A percentile compares a stretch with the other conserved stretches of the same genome.
Conservation (phyloP, 2,888 invertebrate species). For the Chymomyza fuscimana region DNA sequence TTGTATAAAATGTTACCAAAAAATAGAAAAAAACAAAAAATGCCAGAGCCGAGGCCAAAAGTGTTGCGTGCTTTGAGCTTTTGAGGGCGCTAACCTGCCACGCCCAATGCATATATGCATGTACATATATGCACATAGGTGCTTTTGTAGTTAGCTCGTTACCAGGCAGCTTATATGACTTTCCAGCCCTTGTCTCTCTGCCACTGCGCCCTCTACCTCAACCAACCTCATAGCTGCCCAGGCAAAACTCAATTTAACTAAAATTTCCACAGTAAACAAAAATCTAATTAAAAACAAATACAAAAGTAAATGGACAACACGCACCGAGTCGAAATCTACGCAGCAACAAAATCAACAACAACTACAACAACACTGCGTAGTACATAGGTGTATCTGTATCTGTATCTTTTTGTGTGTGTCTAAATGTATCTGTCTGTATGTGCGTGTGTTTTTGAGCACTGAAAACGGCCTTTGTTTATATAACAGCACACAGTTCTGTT, state of each 20-base stretch:
- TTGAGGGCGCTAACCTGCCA: neutral
- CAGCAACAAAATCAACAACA: slow-evolving; percentile 22
- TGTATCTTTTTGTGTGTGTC: neutral
- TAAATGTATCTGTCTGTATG: neutral
- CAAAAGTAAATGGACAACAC: slow-evolving; percentile 63
- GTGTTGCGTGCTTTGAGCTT: slow-evolving; percentile 52
- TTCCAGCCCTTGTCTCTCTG: slow-evolving; percentile 25
- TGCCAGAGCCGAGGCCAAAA: slow-evolving; percentile 29
- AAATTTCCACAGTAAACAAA: slow-evolving; percentile 68
- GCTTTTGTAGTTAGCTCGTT: slow-evolving; percentile 21
- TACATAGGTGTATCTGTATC: neutral
- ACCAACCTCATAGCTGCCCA: neutral
- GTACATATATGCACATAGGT: neutral
- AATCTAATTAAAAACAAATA: slow-evolving; percentile 76
- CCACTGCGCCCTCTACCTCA: slow-evolving; percentile 8
- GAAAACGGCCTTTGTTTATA: slow-evolving; percentile 33
- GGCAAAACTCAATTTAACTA: slow-evolving; percentile 69
- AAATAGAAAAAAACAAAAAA: slow-evolving; percentile 1
- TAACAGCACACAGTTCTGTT: slow-evolving; percentile 14
- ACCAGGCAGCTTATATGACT: slow-evolving; percentile 36
- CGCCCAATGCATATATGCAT: neutral
- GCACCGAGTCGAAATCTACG: slow-evolving; percentile 45
- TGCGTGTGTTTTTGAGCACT: neutral
- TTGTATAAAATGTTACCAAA: neutral
- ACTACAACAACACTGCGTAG: neutral